phyloP scores from a whole-genome alignment of 1,140 invertebrate species.

The Antheraea mylitta region DNA sequence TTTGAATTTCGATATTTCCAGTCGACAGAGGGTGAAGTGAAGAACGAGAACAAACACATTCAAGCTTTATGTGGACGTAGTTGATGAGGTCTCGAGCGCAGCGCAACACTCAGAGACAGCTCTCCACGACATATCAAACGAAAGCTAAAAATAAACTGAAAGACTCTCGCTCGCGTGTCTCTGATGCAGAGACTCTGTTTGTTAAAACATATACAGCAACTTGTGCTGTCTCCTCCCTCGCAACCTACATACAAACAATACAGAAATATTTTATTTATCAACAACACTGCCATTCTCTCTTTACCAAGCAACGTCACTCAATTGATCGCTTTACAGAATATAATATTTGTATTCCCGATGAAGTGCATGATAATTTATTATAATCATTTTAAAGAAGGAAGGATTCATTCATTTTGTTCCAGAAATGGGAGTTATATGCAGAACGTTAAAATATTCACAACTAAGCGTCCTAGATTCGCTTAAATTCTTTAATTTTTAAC shows the following conservation, averaged over 20 bases:
- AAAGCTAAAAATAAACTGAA: constrained; percentile 2
- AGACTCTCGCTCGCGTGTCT: background rate
- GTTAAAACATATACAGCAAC: too few relatives aligned
- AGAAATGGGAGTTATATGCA: too few relatives aligned
- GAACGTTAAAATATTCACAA: too few relatives aligned
- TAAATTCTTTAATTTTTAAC: too few relatives aligned
- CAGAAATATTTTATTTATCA: background rate
- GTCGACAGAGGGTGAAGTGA: background rate
- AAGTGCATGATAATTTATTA: too few relatives aligned
- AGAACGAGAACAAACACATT: background rate
- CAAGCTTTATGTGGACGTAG: background rate
- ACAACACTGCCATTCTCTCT: too few relatives aligned
- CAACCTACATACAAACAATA: background rate
- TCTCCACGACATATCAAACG: background rate
- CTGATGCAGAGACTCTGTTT: background rate
- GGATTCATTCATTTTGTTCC: too few relatives aligned
- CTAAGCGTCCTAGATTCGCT: too few relatives aligned
- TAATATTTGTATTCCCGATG: too few relatives aligned
- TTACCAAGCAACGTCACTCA: too few relatives aligned
- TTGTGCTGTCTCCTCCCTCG: background rate
- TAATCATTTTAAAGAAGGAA: too few relatives aligned
- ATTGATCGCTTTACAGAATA: too few relatives aligned
- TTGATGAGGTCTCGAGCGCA: background rate
- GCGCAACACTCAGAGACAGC: background rate
- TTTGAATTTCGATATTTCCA: background rate